Conservation (phyloP, 2,797 vertebrate species). For the Propithecus perrieri region DNA sequence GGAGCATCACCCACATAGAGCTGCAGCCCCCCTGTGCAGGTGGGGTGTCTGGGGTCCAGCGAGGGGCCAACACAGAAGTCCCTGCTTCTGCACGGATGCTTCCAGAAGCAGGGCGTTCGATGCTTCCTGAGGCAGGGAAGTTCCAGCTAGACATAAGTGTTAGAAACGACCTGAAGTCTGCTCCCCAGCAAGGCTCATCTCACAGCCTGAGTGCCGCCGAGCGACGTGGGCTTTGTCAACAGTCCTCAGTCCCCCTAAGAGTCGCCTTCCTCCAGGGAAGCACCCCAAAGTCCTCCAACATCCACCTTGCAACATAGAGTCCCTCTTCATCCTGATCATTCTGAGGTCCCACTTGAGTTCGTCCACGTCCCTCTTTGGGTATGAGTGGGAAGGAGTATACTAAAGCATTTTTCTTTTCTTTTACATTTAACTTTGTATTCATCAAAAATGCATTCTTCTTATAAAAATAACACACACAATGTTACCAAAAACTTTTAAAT, state of each 20-base stretch:
- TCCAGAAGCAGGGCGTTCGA: not conserved
- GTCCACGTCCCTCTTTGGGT: not conserved
- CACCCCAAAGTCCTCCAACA: not conserved
- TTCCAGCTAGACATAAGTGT: not conserved
- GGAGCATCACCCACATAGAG: not conserved
- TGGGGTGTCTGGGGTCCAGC: not conserved
- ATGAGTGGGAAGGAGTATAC: not conserved
- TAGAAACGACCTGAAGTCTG: not conserved
- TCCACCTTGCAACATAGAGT: not conserved
- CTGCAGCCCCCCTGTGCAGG: fast-evolving
- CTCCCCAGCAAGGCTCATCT: not conserved
- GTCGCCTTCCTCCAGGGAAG: not conserved
- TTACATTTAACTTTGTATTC: not conserved
- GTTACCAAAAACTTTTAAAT: not conserved
- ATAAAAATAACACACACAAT: not conserved
- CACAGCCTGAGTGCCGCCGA: not conserved
- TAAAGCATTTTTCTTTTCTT: not conserved
- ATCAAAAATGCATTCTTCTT: not conserved
- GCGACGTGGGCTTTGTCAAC: not conserved
- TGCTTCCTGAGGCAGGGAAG: not conserved
- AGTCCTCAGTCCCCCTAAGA: not conserved
- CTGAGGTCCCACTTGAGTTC: not conserved
- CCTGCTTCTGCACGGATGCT: not conserved
- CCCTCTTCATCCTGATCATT: not conserved
- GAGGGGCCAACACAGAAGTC: not conserved